Base-by-base conservation (phyloP, 1,140 invertebrate species). In the Pissodes strobi region DNA sequence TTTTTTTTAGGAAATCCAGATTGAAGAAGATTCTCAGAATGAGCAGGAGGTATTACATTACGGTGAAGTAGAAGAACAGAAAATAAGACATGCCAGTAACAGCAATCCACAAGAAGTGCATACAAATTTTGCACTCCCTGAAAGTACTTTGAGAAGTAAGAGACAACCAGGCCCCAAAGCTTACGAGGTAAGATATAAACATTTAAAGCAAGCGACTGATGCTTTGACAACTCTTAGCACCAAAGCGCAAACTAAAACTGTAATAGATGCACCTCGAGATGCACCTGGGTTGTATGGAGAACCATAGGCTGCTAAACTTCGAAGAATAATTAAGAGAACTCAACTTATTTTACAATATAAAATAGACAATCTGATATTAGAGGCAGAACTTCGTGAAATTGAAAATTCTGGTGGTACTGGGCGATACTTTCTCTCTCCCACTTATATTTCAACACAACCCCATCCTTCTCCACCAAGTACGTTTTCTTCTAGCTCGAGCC, bases 281-380 rank as follows among this genome's bases (percentile, higher is more conserved):
- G 21, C 19, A 55, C 21, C 30, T 55, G 51, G 19, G 13, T 57
- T 57, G 43, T 43, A 57, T 22, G 53, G 53, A 22, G 13, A 57
- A 37, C 37, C 43, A 19, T 48, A 48, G 23, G 21, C 34, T 38
- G 18, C 34, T 12, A 57, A 57, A 57, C 53, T 57, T 19, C 25
- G 38, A 57, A 37, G 37, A 57, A n/a, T n/a, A n/a, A n/a, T 34
- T 57, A 34, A 17, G 37, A 57, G 53, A 57, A 57, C 30, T 57
- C 53, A 57, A 41, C 30, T 57, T 57, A 41, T 57, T 57, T 57
- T 57, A 57, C 53, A 57, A 41, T 48, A 57, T 57, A 38, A 57
- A 57, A 57, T 57, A 41, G 38, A 57, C 23, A 57, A 57, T 57
- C 37, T 57, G 19, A 41, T 57, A 13, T 57, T 57, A 19, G 30